Percentiles rank a stretch among this genome's conserved stretches.
These are phyloP conservation scores for Cygnus buccinator DNA, from an alignment of 2,113 vertebrate genomes.

Conservation along the genomic window DNA sequence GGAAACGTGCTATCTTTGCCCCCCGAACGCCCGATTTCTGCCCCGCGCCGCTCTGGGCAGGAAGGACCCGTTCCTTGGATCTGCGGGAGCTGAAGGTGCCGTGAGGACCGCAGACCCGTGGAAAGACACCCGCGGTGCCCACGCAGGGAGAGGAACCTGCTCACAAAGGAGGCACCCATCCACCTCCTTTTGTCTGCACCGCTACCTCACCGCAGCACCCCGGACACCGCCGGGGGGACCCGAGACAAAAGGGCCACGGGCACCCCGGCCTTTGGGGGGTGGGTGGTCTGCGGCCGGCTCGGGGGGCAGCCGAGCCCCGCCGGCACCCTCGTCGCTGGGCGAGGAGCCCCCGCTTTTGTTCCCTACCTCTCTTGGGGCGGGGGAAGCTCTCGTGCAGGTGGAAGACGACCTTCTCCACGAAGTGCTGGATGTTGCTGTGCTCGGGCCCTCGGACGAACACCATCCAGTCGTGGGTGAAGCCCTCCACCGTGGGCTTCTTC, in stretches of 20 bases:
- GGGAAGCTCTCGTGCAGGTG: slow-evolving; percentile 99
- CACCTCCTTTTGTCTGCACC: slow-evolving; percentile 63
- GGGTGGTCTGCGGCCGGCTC: too few relatives aligned
- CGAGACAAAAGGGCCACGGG: slow-evolving; percentile 28
- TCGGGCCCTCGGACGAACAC: slow-evolving; percentile 91
- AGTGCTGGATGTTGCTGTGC: slow-evolving; percentile 98
- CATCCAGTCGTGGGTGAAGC: too few relatives aligned
- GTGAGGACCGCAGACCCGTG: slow-evolving; percentile 72
- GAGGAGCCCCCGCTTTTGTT: background rate
- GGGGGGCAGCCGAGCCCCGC: too few relatives aligned
- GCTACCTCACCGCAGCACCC: slow-evolving; percentile 59
- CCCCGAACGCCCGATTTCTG: slow-evolving; percentile 15
- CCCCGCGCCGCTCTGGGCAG: background rate
- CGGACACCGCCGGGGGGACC: background rate
- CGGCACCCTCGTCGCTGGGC: background rate
- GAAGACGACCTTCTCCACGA: slow-evolving; percentile 99
- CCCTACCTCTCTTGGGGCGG: slow-evolving; percentile 90
- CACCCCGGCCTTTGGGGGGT: background rate
- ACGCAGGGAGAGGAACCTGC: slow-evolving; percentile 68
- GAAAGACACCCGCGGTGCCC: slow-evolving; percentile 59
- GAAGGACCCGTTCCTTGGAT: slow-evolving; percentile 64
- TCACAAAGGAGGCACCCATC: slow-evolving; percentile 66
- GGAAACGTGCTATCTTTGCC: background rate
- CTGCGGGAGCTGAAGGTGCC: slow-evolving; percentile 65
- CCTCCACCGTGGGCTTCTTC: slow-evolving; percentile 88